Base-by-base conservation (phyloP, 2,113 vertebrate species). In the Corvus moneduloides region DNA sequence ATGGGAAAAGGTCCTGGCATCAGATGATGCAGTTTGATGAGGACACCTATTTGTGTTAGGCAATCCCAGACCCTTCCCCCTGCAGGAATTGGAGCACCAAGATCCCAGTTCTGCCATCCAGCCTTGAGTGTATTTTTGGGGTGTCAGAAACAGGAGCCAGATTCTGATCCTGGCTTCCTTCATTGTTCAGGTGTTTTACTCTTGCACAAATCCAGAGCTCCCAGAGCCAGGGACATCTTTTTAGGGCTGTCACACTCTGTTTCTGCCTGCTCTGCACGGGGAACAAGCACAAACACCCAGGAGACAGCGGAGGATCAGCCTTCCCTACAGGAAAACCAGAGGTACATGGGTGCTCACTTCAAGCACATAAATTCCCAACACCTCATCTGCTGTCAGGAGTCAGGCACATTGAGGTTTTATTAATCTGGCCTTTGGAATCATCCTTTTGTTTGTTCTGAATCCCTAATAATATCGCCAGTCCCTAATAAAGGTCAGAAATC, bases 401-500 rank as follows among this genome's bases (percentile, higher is more conserved):
- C 22, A 64, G 61, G 16, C 22, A 55, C 8, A 12, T 1, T 12
- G 69, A 63, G 43, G 13, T 71, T 75, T 81, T 43, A 63, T 61
- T 32, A 69, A 44, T 22, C 52, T 44, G 64, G 32, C 32, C 49
- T 86, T 86, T 74, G 68, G 51, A 73, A 61, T 9, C 41, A 46
- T 32, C 35, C 13, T 77, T 69, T 56, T 83, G 54, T 64, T 89
- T 94, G 43, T 63, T 37, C 81, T 67, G 55, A 54, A 52, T 84
- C 39, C 44, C 27, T 67, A 14, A 49, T 61, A 71, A 54, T 46
- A 82, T 20, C 41, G 55, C 74, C 46, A 87, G 26, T 39, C 84
- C 67, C 17, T 63, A 77, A 59, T 12, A 61, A 93, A 32, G 48
- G 18, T 67, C 85, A 88, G 56, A 90, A 93, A 80, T 48, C 75